Conservation (phyloP, 1,140 invertebrate genomes). For the Plectrocnemia conspersa region DNA sequence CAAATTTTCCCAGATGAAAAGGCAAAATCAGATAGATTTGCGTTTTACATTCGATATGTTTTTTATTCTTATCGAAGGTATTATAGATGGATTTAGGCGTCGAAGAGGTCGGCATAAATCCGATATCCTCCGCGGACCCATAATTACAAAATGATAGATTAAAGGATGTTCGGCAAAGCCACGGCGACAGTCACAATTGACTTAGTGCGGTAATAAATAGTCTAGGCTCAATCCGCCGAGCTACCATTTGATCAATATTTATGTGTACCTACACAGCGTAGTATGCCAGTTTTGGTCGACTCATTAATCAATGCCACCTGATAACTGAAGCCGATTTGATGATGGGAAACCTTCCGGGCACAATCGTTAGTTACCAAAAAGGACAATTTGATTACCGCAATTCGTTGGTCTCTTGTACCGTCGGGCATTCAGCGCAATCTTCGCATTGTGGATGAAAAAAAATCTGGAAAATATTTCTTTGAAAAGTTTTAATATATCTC, state of each 20-base stretch:
- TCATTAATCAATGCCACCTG: constrained; percentile 30
- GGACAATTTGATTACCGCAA: constrained; percentile 16
- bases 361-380: constrained; percentile 12
- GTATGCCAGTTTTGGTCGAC: constrained; percentile 21
- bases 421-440: not conserved
- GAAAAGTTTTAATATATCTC: too few species aligned
- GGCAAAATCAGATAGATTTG: too few species aligned
- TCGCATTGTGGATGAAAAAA: constrained; percentile 1
- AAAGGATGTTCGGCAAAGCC: constrained; percentile 4
- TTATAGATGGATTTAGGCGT: too few species aligned
- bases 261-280: too few species aligned
- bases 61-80: too few species aligned
- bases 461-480: too few species aligned
- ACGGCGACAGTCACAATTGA: constrained; percentile 1
- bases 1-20: too few species aligned
- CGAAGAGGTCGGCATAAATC: too few species aligned
- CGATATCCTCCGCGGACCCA: constrained; percentile 24
- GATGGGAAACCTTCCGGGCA: constrained; percentile 2
- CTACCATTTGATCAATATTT: constrained; percentile 28
- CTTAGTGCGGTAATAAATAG: constrained; percentile 17
- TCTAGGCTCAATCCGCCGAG: constrained; percentile 10
- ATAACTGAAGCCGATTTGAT: constrained; percentile 12
- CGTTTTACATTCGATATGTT: too few species aligned
- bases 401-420: not conserved
- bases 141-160: constrained; percentile 17